Conservation (phyloP, 2,113 vertebrate genomes). For the Oriolus oriolus region DNA sequence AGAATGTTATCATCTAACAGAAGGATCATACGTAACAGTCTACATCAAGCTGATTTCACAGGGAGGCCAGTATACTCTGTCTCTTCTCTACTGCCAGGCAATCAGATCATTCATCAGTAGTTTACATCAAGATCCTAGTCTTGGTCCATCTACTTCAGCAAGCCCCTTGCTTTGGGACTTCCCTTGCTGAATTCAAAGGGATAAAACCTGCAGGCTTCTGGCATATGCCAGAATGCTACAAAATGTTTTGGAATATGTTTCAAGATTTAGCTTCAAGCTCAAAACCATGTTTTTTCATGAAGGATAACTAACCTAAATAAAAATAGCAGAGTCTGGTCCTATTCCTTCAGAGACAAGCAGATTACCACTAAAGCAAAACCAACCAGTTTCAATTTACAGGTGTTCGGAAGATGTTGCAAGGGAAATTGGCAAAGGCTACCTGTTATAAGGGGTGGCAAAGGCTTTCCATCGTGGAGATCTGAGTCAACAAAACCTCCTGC, state of each 20-base stretch:
- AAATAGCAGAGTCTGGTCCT: neutral
- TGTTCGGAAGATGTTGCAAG: neutral
- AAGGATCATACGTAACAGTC: neutral
- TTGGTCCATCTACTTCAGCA: neutral
- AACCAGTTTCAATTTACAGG: neutral
- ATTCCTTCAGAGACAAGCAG: neutral
- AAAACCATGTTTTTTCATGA: neutral
- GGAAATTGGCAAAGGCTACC: slow-evolving; percentile 6
- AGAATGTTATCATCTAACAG: neutral
- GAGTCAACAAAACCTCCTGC: slow-evolving; percentile 54
- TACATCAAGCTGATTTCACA: neutral
- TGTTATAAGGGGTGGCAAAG: neutral
- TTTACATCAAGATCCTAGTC: neutral
- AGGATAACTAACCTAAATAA: neutral
- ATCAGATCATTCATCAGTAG: neutral
- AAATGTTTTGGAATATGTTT: neutral
- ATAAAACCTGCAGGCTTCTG: neutral
- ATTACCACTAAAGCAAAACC: neutral
- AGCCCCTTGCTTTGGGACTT: neutral
- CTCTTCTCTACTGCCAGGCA: neutral
- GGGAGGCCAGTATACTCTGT: neutral
- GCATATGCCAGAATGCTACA: neutral
- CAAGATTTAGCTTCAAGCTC: neutral
- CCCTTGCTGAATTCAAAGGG: neutral
- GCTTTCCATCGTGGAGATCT: slow-evolving; percentile 58